Evolutionary conservation across 2,113 vertebrate genomes (phyloP), one percentile per base, ranked within the genome.

Genomic region (Oreochromis niloticus): DNA sequence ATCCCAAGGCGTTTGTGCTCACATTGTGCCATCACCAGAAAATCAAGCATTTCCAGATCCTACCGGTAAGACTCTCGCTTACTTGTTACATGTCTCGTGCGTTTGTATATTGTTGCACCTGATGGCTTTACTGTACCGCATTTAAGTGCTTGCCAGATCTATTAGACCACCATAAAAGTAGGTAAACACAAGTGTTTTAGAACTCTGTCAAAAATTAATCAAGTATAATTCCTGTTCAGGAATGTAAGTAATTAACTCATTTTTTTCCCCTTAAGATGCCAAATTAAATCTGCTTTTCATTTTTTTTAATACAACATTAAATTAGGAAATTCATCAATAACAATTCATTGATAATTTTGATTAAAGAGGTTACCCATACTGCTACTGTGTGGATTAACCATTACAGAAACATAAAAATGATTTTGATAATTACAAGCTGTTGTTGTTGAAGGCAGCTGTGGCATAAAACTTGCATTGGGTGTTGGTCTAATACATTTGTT

Each of bases 21-120:
- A 99, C 99, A 1, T 95, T 99, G 95, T 99, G 98, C 96, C 98
- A 99, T 95, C 99, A 99, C 96, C 98, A 99, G 96, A 99, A 99
- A 96, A 98, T 99, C 91, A 99, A 98, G 93, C 98, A 99, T 96
- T 99, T 99, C 96, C 98, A 99, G 96, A 99, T 99, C 91, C 93
- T 99, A 91, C 99, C 98, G 88, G 99, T 99, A 92, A 36, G 94
- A 9, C 63, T 85, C 5, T 43, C 2, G 13, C 2, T n/a, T 14
- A 19, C 41, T 43, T 61, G 73, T 52, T 48, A 19, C 71, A 50
- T 11, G 0, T 73, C n/a, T 46, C 13, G 0, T 17, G 22, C 3
- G 5, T 50, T 78, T 19, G 9, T 32, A 32, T 73, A 48, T 48
- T 1, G 68, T 75, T 75, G 24, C 27, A 48, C 27, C 73, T 50